Percentiles rank a stretch among this genome's conserved stretches.
Conservation (phyloP, 2,113 vertebrate genomes). For the Emydocephalus ijimae region DNA sequence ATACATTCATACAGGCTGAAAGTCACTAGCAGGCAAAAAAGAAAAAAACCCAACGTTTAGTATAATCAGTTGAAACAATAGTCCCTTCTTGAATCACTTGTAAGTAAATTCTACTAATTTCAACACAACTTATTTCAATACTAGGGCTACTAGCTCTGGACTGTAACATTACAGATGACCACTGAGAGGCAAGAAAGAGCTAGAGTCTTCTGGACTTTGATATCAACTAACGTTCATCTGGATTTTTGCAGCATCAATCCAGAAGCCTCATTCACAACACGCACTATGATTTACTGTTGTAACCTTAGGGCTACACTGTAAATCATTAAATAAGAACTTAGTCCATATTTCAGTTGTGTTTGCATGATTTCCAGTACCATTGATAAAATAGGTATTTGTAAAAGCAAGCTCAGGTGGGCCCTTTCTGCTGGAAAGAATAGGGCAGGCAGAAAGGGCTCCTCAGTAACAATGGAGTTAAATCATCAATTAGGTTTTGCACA, state of each 20-base stretch:
- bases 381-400: not conserved
- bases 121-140: not conserved
- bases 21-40: not conserved
- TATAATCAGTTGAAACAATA: not conserved
- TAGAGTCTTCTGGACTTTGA: not conserved
- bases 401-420: not conserved
- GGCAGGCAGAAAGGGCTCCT: not conserved
- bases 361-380: not conserved
- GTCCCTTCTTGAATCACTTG: not conserved
- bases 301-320: not conserved
- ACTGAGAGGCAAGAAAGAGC: not conserved
- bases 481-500: not conserved
- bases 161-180: not conserved
- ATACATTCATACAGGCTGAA: not conserved
- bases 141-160: no score
- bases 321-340: not conserved
- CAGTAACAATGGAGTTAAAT: not conserved
- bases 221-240: not conserved
- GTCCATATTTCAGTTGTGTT: not conserved
- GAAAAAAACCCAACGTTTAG: not conserved
- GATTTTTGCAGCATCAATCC: not conserved
- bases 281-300: not conserved
- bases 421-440: not conserved
- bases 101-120: not conserved
- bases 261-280: not conserved